Evolutionary conservation across 2,888 invertebrate species (phyloP).

Genomic region (Conomelus anceps): DNA sequence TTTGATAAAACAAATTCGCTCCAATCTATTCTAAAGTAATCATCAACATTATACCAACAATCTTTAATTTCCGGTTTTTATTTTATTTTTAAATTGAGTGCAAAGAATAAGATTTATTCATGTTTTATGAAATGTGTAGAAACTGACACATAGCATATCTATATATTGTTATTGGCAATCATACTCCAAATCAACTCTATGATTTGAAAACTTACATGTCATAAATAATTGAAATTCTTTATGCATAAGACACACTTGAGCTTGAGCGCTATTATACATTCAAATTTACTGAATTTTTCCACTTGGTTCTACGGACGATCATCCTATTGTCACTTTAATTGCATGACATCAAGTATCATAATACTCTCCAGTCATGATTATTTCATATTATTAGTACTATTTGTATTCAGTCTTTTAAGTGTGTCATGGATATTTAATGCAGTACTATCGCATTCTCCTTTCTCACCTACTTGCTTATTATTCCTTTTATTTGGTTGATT

Average conservation of each 20-base stretch:
- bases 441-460: not conserved
- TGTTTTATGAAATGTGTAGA: no score
- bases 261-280: not conserved
- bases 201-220: not conserved
- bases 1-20: no score
- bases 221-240: not conserved
- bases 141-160: no score
- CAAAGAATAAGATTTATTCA: no score
- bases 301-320: not conserved
- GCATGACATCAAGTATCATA: not conserved
- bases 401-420: not conserved
- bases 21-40: no score
- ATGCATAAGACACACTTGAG: not conserved
- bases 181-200: not conserved
- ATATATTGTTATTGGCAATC: not conserved
- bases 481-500: not conserved
- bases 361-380: not conserved
- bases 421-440: not conserved
- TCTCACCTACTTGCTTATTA: not conserved
- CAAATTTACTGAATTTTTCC: not conserved
- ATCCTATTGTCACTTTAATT: not conserved
- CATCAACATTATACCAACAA: no score
- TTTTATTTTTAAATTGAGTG: no score
- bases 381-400: not conserved
- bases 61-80: no score